phyloP scores from a whole-genome alignment of 1,140 invertebrate genomes.

The Aphaenogaster floridana region DNA sequence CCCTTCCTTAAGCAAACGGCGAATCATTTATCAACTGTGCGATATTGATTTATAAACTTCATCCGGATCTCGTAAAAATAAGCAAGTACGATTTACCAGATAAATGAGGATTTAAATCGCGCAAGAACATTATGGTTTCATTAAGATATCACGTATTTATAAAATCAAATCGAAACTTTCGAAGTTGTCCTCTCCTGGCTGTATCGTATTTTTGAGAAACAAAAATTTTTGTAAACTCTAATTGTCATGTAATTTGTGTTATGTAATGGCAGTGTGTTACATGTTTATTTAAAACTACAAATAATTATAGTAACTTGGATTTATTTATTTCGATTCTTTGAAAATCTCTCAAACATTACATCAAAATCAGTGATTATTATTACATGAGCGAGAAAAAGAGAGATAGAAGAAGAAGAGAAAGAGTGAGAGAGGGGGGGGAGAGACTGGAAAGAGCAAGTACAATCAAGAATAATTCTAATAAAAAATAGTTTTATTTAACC shows the following conservation, averaged over 20 bases:
- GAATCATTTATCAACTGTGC: conserved; percentile 56
- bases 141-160: conserved; percentile 31
- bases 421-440: neutral
- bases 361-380: neutral
- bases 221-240: neutral
- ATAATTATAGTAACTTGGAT: neutral
- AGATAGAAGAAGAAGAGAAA: neutral
- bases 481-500: neutral
- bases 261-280: neutral
- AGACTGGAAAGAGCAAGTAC: neutral
- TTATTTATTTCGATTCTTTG: neutral
- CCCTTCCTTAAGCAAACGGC: conserved; percentile 58
- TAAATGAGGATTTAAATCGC: conserved; percentile 39
- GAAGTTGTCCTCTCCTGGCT: neutral
- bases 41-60: conserved; percentile 60
- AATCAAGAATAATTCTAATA: neutral
- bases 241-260: neutral
- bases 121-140: conserved; percentile 16
- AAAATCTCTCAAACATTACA: neutral
- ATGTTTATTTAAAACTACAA: neutral
- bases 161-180: neutral
- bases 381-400: too few species aligned
- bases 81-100: conserved; percentile 14
- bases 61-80: conserved; percentile 23
- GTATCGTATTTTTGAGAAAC: neutral